A percentile compares a stretch with the other conserved stretches of the same genome.
Conservation (phyloP, 2,888 invertebrate species). For the Drosophila neonasuta region DNA sequence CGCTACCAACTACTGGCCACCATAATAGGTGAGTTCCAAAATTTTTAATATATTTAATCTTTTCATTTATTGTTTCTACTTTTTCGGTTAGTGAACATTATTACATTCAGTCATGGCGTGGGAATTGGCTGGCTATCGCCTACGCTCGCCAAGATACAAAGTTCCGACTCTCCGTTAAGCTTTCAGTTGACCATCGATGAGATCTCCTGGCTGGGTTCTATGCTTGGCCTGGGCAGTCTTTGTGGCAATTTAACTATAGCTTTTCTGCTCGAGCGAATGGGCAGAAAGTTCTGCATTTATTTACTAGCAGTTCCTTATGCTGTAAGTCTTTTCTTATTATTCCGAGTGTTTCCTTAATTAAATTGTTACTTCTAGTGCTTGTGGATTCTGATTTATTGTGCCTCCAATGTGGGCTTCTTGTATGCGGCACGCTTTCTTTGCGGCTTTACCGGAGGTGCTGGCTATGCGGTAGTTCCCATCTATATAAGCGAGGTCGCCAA, state of each 20-base stretch:
- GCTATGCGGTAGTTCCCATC: slow-evolving; percentile 76
- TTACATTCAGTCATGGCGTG: slow-evolving; percentile 79
- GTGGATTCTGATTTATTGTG: slow-evolving; percentile 78
- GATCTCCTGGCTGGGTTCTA: slow-evolving; percentile 79
- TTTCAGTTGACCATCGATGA: slow-evolving; percentile 67
- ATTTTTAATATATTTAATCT: background rate
- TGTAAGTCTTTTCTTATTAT: slow-evolving; percentile 36
- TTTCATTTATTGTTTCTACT: too few species aligned
- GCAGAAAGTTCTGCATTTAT: slow-evolving; percentile 74
- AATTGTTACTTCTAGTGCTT: slow-evolving; percentile 58
- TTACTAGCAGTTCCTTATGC: slow-evolving; percentile 75
- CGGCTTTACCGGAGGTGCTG: slow-evolving; percentile 79
- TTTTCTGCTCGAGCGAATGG: slow-evolving; percentile 66
- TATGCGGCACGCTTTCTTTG: slow-evolving; percentile 77
- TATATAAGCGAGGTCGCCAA: slow-evolving; percentile 80
- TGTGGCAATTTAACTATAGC: slow-evolving; percentile 76
- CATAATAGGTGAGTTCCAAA: slow-evolving; percentile 53
- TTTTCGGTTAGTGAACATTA: slow-evolving; percentile 72
- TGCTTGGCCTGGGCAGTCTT: slow-evolving; percentile 76
- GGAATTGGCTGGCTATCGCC: slow-evolving; percentile 81
- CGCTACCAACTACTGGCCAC: slow-evolving; percentile 71
- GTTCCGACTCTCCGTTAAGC: slow-evolving; percentile 58
- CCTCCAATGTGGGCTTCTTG: slow-evolving; percentile 68
- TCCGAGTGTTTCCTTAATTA: background rate
- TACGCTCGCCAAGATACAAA: slow-evolving; percentile 72